A percentile compares a stretch with the other conserved stretches of the same genome.
Evolutionary conservation across 2,797 vertebrate species (phyloP).

Genomic region (Garrulus glandarius): DNA sequence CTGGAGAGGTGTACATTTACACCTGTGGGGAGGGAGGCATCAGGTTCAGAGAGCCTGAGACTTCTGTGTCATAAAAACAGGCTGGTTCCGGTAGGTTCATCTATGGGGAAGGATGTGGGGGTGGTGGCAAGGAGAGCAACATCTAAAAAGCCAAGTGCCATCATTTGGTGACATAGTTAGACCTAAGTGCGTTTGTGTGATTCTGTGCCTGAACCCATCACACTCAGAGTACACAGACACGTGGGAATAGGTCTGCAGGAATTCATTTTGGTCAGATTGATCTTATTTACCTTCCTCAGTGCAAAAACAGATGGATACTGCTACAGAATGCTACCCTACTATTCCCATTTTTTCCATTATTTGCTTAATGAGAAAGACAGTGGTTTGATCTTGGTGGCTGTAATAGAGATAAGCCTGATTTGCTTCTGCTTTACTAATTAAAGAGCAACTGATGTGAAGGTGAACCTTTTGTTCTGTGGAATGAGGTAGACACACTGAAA

Average conservation of each 20-base stretch:
- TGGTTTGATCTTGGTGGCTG: background rate
- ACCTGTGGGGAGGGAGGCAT: background rate
- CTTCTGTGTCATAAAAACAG: background rate
- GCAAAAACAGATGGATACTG: background rate
- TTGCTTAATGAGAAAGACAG: background rate
- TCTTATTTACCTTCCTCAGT: background rate
- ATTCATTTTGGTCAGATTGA: accelerated
- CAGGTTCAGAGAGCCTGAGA: background rate
- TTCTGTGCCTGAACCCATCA: background rate
- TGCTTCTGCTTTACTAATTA: background rate
- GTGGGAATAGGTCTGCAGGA: background rate
- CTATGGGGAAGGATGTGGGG: accelerated
- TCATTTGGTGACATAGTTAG: background rate
- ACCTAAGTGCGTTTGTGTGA: background rate
- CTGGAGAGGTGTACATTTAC: background rate
- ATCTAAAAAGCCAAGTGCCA: background rate
- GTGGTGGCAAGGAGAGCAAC: background rate
- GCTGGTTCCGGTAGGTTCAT: background rate
- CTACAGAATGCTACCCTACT: background rate
- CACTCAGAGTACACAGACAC: background rate
- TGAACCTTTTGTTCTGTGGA: background rate
- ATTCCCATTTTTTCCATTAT: background rate
- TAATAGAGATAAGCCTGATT: background rate
- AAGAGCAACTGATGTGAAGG: background rate
- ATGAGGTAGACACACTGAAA: background rate